Evolutionary conservation across 2,797 vertebrate genomes (phyloP), one percentile per base, ranked within the genome.

Genomic region (Clarias pachynema): DNA sequence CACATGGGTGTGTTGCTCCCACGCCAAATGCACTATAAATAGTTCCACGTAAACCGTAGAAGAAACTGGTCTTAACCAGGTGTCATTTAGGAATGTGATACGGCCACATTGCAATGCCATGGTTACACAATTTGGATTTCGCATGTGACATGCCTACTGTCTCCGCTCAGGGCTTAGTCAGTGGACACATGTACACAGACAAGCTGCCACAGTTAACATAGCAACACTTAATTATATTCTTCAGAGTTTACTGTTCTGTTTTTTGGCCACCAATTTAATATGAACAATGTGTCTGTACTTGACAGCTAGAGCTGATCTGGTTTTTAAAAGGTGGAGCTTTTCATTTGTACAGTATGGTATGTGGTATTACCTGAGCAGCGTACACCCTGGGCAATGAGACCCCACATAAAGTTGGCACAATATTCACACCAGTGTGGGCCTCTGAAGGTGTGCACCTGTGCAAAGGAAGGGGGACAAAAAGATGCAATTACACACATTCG

Each of bases 331-430:
- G 6, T 53, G 74, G 9, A 59, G 34, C 5, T n/a, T 62, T n/a
- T n/a, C 24, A 79, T 62, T 63, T 37, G 29, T 63, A 24, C 26
- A 40, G 6, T 37, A 40, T n/a, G 31, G 22, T 62, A 37, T 15
- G 56, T 60, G 22, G 60, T 20, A 14, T 93, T 97, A 99, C 98
- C 98, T 97, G 98, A 97, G 92, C 98, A 99, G 84, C 96, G 96
- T 91, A 99, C 97, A 72, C 98, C 98, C 93, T 99, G 98, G 92
- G 97, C 97, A 31, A 99, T 99, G 90, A 99, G 97, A 75, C 98
- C 98, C 98, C 98, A 99, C 98, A 99, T 99, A 94, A 99, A 99
- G 94, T 98, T 99, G 94, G 98, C 98, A 87, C 98, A 99, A 93
- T 98, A 99, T 92, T 99, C 97, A 90, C 98, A 99, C 98, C 98